Evolutionary conservation across 2,888 invertebrate species (phyloP), one percentile per base, ranked within the genome.

Genomic region (Ferrisia virgata): DNA sequence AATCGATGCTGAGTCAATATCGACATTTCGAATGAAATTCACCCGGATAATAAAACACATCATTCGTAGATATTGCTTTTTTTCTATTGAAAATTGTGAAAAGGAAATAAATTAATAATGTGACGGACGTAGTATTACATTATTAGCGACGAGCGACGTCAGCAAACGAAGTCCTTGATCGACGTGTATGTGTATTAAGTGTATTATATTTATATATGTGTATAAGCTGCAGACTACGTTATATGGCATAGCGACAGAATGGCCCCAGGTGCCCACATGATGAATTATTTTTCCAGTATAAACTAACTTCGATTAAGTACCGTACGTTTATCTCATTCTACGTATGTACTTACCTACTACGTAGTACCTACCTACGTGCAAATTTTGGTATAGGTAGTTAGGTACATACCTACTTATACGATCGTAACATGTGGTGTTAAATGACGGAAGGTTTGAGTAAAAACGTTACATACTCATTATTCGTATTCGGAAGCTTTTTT

Each of bases 261-360:
- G 72, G 72, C 72, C 72, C 72, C 72, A 72, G 72, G 72, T 72
- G 72, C 72, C 72, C n/a, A 72, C 33, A 33, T 72, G 72, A 72
- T 72, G 33, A 72, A 72, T 33, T 72, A 72, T 72, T 72, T 64
- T 72, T 72, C 72, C 33, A 36, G 72, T 72, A 13, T 72, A 33
- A 72, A 72, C 33, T n/a, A 72, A 72, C 33, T 72, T 33, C 72
- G 58, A 64, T 64, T 64, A 64, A 64, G 58, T 64, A 28, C 58
- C 25, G n/a, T 28, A 11, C 58, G 58, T 64, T 64, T 64, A 64
- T 64, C 58, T 64, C 28, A 28, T 64, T 64, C 22, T 64, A 43
- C 36, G 36, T 36, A 36, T 8, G 36, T 36, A 36, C 36, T 36
- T 36, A 47, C 47, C n/a, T n/a, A n/a, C n/a, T n/a, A n/a, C n/a